These are phyloP conservation scores for Sapajus apella DNA, from an alignment of 2,113 vertebrate species.

Conservation along the genomic window DNA sequence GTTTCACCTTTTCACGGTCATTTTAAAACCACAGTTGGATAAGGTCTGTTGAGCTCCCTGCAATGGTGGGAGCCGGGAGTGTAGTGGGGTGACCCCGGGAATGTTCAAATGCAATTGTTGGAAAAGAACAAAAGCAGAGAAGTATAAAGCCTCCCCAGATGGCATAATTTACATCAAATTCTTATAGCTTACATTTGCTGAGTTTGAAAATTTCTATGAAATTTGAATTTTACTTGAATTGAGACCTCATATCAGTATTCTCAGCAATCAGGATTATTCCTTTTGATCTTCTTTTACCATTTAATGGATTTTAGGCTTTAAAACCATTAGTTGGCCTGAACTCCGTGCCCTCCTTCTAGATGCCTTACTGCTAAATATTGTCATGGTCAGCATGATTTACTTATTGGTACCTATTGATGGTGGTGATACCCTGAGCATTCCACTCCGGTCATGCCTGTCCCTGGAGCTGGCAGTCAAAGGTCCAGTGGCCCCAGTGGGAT, in stretches of 20 bases:
- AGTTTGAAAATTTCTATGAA: not conserved
- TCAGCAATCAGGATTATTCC: not conserved
- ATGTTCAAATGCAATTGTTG: not conserved
- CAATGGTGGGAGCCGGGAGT: not conserved
- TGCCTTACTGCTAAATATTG: not conserved
- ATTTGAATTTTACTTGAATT: not conserved
- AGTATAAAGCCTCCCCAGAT: not conserved
- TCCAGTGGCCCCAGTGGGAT: not conserved
- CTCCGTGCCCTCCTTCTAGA: not conserved
- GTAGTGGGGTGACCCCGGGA: not conserved
- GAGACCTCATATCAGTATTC: not conserved
- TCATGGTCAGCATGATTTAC: not conserved
- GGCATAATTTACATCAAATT: not conserved
- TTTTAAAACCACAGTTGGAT: constrained; percentile 22
- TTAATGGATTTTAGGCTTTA: not conserved
- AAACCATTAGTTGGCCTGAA: not conserved
- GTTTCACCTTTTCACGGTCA: constrained; percentile 1
- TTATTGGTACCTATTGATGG: not conserved
- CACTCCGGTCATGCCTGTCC: accelerated
- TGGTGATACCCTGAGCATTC: not conserved
- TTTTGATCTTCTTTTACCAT: not conserved
- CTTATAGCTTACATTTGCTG: not conserved
- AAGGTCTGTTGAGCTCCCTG: not conserved
- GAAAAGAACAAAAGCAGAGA: not conserved
- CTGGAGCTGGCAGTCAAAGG: not conserved